Conservation (phyloP, 2,797 vertebrate genomes). For the Paratrypauchen microcephalus region DNA sequence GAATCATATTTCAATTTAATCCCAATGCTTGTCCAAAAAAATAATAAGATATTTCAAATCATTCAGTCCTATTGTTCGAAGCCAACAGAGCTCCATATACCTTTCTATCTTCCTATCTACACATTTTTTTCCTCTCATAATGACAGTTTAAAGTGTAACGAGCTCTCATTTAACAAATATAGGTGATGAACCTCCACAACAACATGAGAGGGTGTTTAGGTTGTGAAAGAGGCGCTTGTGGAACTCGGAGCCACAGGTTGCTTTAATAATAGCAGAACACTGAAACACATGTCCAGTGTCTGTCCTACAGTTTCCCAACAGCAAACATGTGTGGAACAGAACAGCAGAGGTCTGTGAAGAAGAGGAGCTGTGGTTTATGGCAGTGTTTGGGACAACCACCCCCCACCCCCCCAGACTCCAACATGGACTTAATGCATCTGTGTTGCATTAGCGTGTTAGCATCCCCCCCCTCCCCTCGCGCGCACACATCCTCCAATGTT, state of each 20-base stretch:
- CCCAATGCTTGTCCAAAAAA: too few relatives aligned
- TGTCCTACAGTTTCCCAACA: constrained; percentile 13
- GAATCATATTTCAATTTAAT: too few relatives aligned
- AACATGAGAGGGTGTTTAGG: neutral
- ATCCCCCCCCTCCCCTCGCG: constrained; percentile 26
- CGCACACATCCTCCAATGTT: constrained; percentile 27
- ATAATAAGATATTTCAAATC: too few relatives aligned
- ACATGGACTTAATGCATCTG: constrained; percentile 60
- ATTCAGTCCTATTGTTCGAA: too few relatives aligned
- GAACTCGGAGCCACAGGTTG: neutral
- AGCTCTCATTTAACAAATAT: neutral
- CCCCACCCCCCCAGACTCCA: constrained; percentile 23
- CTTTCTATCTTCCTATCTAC: too few relatives aligned
- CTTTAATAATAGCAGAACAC: neutral
- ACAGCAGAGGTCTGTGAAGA: constrained; percentile 6
- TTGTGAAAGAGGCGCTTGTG: neutral
- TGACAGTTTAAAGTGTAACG: neutral
- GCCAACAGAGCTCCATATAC: neutral
- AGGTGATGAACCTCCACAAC: neutral
- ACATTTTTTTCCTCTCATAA: neutral
- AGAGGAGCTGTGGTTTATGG: constrained; percentile 26
- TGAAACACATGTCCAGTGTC: constrained; percentile 9
- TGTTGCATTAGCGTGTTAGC: constrained; percentile 55
- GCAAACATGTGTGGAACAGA: constrained; percentile 22
- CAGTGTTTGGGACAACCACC: constrained; percentile 17